Percentiles rank a stretch among this genome's conserved stretches.
These are phyloP conservation scores for Brachypodius melanocephalos DNA, from an alignment of 2,113 vertebrate species.

Conservation along the genomic window DNA sequence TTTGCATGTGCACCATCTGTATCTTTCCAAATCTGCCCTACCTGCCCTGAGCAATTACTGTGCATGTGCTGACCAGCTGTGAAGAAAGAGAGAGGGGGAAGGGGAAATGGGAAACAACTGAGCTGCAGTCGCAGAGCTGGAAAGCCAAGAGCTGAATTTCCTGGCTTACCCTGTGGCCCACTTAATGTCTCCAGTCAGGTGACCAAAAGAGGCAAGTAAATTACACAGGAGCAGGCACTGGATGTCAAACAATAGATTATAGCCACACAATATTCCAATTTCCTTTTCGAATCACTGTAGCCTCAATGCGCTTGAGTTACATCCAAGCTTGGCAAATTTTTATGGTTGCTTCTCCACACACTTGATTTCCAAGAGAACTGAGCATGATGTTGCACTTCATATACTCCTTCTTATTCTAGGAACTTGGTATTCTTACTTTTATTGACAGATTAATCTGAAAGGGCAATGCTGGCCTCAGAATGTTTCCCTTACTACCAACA, in stretches of 20 bases:
- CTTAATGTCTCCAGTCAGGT: constrained; percentile 55
- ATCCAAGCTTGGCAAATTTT: not conserved
- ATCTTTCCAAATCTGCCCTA: constrained; percentile 30
- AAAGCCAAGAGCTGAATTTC: constrained; percentile 55
- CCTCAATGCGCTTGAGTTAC: not conserved
- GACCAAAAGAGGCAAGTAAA: constrained; percentile 54
- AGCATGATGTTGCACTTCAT: not conserved
- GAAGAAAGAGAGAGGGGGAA: constrained; percentile 1
- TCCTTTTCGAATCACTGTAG: not conserved
- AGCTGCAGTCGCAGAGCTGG: constrained; percentile 14
- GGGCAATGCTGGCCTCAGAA: not conserved
- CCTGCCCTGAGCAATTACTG: constrained; percentile 28
- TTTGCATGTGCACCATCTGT: constrained; percentile 30
- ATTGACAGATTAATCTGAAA: not conserved
- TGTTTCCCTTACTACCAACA: not conserved
- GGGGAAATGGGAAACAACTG: constrained; percentile 19
- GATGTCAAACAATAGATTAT: constrained; percentile 23
- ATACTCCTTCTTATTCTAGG: not conserved
- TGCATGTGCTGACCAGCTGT: constrained; percentile 65
- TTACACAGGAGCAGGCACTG: constrained; percentile 33
- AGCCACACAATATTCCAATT: constrained; percentile 21
- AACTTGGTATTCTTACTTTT: not conserved
- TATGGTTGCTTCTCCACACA: not conserved
- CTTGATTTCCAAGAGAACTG: not conserved
- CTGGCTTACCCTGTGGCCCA: constrained; percentile 51